A percentile compares a stretch with the other conserved stretches of the same genome.
phyloP scores from a whole-genome alignment of 2,888 invertebrate species.

The Lepidonotus clava region DNA sequence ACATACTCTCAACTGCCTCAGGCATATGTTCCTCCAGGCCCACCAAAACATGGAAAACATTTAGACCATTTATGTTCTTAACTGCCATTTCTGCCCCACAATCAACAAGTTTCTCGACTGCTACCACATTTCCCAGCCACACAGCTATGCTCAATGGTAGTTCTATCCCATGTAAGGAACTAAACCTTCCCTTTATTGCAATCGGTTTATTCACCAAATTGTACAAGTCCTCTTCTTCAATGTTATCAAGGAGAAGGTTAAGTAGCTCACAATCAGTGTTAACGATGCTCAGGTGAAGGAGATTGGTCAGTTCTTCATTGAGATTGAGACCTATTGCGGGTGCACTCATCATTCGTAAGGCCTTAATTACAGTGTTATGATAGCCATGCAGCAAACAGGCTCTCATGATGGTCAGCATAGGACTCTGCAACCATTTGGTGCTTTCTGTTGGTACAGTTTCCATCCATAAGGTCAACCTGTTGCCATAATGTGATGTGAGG shows the following conservation, averaged over 20 bases:
- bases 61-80: background rate
- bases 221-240: background rate
- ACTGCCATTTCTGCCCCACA: background rate
- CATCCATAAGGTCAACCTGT: background rate
- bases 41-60: background rate
- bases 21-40: background rate
- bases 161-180: no score
- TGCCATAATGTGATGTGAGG: background rate
- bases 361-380: background rate
- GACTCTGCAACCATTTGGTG: no score
- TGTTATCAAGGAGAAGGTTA: background rate
- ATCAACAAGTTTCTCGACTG: background rate
- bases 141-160: conserved; percentile 1
- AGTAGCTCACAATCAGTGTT: background rate
- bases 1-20: background rate
- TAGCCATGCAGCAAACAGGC: background rate
- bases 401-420: no score
- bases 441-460: background rate
- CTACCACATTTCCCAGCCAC: background rate
- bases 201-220: background rate
- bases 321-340: background rate
- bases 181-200: background rate
- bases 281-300: background rate
- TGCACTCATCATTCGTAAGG: no score
- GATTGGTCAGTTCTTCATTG: no score